These are phyloP conservation scores for Muscina levida DNA, from an alignment of 2,888 invertebrate species.

Conservation along the genomic window DNA sequence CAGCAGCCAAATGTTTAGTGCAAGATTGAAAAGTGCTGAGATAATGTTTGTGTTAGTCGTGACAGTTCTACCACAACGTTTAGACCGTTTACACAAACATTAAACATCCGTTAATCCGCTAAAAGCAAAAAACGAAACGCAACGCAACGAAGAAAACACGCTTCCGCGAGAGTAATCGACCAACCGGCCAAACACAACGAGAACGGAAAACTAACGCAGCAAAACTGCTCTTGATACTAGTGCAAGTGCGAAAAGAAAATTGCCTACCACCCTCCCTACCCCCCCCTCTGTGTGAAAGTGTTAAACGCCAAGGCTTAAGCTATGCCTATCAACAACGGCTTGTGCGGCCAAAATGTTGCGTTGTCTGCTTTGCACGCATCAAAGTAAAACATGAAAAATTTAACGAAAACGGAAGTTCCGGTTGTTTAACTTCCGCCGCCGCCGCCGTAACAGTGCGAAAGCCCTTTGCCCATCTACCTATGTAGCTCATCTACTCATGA, in stretches of 20 bases:
- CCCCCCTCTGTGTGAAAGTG: constrained; percentile 17
- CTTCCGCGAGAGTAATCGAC: background rate
- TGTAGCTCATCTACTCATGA: too few species aligned
- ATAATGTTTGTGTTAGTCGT: constrained; percentile 65
- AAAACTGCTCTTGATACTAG: too few species aligned
- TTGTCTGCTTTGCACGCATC: too few species aligned
- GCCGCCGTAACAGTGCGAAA: too few species aligned
- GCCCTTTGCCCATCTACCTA: too few species aligned
- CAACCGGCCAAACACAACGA: background rate
- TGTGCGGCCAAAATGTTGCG: constrained; percentile 4
- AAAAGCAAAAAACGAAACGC: constrained; percentile 9
- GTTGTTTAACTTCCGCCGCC: too few species aligned
- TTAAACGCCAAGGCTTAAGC: background rate
- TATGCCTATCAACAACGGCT: background rate
- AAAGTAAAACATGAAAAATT: background rate
- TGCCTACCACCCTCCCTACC: too few species aligned
- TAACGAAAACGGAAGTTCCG: background rate
- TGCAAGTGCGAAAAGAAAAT: too few species aligned
- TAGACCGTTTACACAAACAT: constrained; percentile 56
- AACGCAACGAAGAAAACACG: background rate
- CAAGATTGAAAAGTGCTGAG: constrained; percentile 27
- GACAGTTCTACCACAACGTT: constrained; percentile 67
- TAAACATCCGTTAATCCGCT: constrained; percentile 39
- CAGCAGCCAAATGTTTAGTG: constrained; percentile 31
- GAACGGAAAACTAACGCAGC: background rate